Evolutionary conservation across 2,113 vertebrate genomes (phyloP), one percentile per base, ranked within the genome.

Genomic region (Nesoenas mayeri): DNA sequence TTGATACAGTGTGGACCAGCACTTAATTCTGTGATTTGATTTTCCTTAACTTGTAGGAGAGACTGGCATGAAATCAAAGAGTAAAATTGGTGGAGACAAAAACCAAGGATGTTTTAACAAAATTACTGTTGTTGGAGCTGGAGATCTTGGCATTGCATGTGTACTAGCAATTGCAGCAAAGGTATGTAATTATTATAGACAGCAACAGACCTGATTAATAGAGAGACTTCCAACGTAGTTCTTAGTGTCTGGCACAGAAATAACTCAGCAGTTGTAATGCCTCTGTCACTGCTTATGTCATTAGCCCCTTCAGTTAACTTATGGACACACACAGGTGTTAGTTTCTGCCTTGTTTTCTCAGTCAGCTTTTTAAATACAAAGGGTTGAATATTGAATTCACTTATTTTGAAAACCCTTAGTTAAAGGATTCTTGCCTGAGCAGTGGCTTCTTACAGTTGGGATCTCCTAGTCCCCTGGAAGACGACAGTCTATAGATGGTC

Each of bases 51-150:
- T 82, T 94, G 14, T 95, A 98, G 98, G 98, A 91, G 97, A 98
- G 28, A 97, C 97, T 82, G 97, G 97, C 9, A 71, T 91, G 60
- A 97, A 97, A 80, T 91, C 97, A 71, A 97, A 93, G 86, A 91
- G 50, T 81, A 94, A 95, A 92, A 64, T 48, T 98, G 98, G 96
- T 96, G 92, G 89, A 73, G 79, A 86, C 70, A 96, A 83, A 88
- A 97, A 94, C 1, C 84, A 97, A 80, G 93, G 95, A 54, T 69
- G 48, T 22, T 58, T 91, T 65, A 98, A 97, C 78, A 99, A 99
- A 98, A 98, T 99, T 67, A 99, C 99, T 10, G 98, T 99, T 72
- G 98, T 99, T 89, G 99, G 99, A 78, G 98, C 98, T 95, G 99
- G 99, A 86, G 99, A 99, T 79, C 94, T 99, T 75, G 99, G 99